Evolutionary conservation across 2,888 invertebrate species (phyloP), one percentile per base, ranked within the genome.

Genomic region (Suillia variegata): DNA sequence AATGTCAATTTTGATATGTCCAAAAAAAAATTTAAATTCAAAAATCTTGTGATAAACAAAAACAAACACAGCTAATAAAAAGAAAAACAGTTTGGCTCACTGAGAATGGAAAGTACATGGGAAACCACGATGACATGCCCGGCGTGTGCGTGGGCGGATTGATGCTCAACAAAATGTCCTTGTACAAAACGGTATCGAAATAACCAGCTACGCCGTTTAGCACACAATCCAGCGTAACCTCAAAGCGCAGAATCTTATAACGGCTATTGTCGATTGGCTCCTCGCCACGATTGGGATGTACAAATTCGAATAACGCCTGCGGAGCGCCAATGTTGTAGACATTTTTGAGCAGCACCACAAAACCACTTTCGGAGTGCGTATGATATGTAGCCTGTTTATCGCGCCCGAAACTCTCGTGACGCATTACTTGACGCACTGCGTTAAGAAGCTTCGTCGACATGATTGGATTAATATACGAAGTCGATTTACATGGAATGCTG

Each of bases 81-180:
- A 22, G 12, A 31, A 31, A 31, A 31, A 31, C n/a, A n/a, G n/a
- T n/a, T n/a, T n/a, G 52, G 73, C 82, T 82, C 83, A 92, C 93
- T 83, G 86, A 86, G 49, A 96, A 87, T 8, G 98, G 98, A 77
- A 98, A 96, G 71, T 92, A 92, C 66, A 97, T 93, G 5, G 98
- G 97, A 80, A 98, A 99, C 99, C 99, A 99, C 63, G 96, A 96
- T 74, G 96, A 92, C 95, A 99, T 95, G 69, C 93, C 94, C 1
- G 87, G 85, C 18, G 96, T 94, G 79, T 95, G 93, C 1, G 93
- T 93, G 49, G 87, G 85, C 1, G 98, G 98, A 71, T 92, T 89
- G 73, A 95, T 98, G 80, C 98, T 98, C 51, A 99, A 84, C 70
- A 83, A 87, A 58, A 96, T 87, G 73, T 93, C 88, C 63, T 91